Conservation (phyloP, 2,113 vertebrate genomes). For the Chroicocephalus ridibundus region DNA sequence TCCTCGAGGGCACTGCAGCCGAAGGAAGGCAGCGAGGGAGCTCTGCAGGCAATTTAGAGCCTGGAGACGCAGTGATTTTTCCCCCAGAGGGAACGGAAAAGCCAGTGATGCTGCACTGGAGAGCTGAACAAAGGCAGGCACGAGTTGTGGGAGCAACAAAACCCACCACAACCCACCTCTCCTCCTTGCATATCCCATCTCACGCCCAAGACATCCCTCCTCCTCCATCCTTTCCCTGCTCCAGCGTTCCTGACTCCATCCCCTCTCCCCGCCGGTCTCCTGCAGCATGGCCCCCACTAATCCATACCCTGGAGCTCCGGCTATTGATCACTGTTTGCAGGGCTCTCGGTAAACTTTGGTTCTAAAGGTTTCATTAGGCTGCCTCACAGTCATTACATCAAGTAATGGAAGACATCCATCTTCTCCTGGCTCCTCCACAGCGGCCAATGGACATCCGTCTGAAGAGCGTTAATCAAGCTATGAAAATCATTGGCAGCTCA, state of each 20-base stretch:
- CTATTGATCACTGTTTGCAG: conserved; percentile 29
- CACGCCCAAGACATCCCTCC: not conserved
- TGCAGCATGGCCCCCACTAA: not conserved
- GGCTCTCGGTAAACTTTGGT: conserved; percentile 54
- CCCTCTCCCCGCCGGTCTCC: not conserved
- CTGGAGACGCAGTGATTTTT: not conserved
- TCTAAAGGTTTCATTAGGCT: conserved; percentile 66
- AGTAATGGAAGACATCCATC: conserved; percentile 71
- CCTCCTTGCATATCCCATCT: not conserved
- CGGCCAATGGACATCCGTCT: not conserved
- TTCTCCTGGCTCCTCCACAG: conserved; percentile 23
- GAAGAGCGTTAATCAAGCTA: conserved; percentile 49
- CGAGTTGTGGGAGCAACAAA: not conserved
- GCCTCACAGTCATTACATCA: conserved; percentile 63
- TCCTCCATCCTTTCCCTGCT: not conserved
- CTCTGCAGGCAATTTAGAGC: not conserved
- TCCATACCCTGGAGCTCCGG: conserved; percentile 1
- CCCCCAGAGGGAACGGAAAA: not conserved
- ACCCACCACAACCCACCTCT: not conserved
- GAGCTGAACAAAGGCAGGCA: not conserved
- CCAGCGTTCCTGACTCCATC: not conserved
- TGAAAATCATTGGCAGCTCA: conserved; percentile 62
- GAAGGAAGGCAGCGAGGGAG: not conserved
- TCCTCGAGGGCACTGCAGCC: not conserved
- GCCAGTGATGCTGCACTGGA: accelerated